These are phyloP conservation scores for Triplophysa rosa DNA, from an alignment of 2,113 vertebrate species.

Conservation along the genomic window DNA sequence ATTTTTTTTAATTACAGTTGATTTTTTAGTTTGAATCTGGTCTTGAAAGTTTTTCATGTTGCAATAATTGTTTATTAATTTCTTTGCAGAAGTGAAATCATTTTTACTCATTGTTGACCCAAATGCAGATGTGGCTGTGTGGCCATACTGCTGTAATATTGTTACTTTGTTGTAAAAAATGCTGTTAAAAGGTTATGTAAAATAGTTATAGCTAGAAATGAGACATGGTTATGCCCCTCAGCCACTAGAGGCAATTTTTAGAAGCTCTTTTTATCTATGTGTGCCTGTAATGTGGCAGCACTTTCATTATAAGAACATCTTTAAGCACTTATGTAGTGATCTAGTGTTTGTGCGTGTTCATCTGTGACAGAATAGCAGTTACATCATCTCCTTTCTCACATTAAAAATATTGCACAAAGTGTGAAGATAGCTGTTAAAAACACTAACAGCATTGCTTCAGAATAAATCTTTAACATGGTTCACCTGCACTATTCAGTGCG, in stretches of 20 bases:
- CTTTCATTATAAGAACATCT: neutral
- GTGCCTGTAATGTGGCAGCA: constrained; percentile 6
- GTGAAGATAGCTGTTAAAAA: constrained; percentile 29
- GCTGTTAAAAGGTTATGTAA: neutral
- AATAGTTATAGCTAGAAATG: neutral
- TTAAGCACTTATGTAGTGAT: neutral
- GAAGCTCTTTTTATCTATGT: neutral
- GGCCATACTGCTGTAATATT: neutral
- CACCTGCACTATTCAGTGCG: neutral
- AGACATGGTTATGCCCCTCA: neutral
- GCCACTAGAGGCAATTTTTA: too few species aligned
- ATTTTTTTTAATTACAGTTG: too few species aligned
- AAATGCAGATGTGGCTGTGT: too few species aligned
- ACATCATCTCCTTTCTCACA: constrained; percentile 4
- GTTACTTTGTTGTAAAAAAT: neutral
- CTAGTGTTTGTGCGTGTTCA: neutral
- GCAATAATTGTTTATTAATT: too few species aligned
- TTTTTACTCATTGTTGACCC: too few species aligned
- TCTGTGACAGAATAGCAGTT: constrained; percentile 1
- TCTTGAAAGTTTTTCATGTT: too few species aligned
- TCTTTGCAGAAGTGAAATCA: too few species aligned
- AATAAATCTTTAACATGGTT: constrained; percentile 29
- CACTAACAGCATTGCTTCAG: constrained; percentile 7
- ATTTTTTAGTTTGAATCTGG: too few species aligned
- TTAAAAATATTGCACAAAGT: constrained; percentile 18